Evolutionary conservation across 2,113 vertebrate species (phyloP), one percentile per base, ranked within the genome.

Genomic region (Manacus vitellinus): DNA sequence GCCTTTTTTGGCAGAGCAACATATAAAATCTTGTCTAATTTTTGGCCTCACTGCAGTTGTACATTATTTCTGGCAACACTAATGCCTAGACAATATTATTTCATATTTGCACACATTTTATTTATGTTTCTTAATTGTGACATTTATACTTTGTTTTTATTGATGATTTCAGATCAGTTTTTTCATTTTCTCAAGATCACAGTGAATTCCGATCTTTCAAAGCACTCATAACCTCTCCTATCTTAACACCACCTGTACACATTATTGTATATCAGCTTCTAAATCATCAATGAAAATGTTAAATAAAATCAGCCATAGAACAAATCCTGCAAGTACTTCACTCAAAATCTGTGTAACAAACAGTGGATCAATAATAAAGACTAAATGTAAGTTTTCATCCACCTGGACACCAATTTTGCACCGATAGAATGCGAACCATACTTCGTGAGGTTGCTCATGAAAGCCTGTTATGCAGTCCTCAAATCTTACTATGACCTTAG

Each of bases 311-410:
- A 78, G 21, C 70, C 35, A 39, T 24, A 75, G 43, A 86, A 91
- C 63, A 87, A 92, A 74, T 8, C 20, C 9, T 66, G 37, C 33
- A 70, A 86, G 4, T 28, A 58, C 8, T 19, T 92, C 39, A 25
- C 22, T 84, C 86, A 56, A 84, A 96, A 87, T 81, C n/a, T 63
- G 86, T 95, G 55, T 76, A 94, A 44, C 9, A 59, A 24, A 75
- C 12, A 92, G 30, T 44, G 54, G 90, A 88, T 55, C 37, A 75
- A 39, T 85, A 39, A 46, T 66, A 62, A 88, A 79, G 62, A 72
- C 19, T 61, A 47, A 83, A 27, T 55, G 25, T 27, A 51, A 10
- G 9, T 55, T 94, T 84, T 66, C 24, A 70, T 82, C 37, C 21
- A 88, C 55, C 3, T 33, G 14, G 61, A 46, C 14, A 37, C 4